phyloP scores from a whole-genome alignment of 35 echinoderm and acorn worm genomes.

The Ptychodera flava region DNA sequence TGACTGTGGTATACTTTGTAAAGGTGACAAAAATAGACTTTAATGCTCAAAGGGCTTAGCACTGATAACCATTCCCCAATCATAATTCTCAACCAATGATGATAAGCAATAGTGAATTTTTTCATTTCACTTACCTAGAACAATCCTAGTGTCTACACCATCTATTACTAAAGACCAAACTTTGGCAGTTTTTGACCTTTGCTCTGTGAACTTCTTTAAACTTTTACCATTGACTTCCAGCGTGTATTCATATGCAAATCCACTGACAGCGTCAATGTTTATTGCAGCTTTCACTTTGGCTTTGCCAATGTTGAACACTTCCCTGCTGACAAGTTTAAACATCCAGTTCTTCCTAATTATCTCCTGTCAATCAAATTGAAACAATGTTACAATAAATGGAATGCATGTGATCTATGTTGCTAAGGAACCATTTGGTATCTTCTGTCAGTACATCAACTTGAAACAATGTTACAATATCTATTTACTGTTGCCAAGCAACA shows the following conservation, averaged over 20 bases:
- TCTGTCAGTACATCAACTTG: no score
- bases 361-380: slow-evolving; percentile 41
- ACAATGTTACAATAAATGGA: no score
- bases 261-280: slow-evolving; percentile 78
- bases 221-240: slow-evolving; percentile 81
- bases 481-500: no score
- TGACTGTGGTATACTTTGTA: no score
- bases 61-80: no score
- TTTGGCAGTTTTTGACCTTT: slow-evolving; percentile 76
- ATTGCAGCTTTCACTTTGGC: slow-evolving; percentile 52
- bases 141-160: slow-evolving; percentile 77
- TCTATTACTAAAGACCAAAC: slow-evolving; percentile 74
- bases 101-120: no score
- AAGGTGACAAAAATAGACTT: no score
- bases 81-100: no score
- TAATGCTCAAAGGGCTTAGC: no score
- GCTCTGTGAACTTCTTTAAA: slow-evolving; percentile 86
- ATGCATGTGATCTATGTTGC: no score
- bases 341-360: slow-evolving; percentile 87
- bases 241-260: slow-evolving; percentile 96
- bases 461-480: no score
- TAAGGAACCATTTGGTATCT: no score
- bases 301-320: slow-evolving; percentile 75
- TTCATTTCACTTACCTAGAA: slow-evolving; percentile 89
- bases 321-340: slow-evolving; percentile 95